Conservation (phyloP, 2,888 invertebrate genomes). For the Spodoptera littoralis region DNA sequence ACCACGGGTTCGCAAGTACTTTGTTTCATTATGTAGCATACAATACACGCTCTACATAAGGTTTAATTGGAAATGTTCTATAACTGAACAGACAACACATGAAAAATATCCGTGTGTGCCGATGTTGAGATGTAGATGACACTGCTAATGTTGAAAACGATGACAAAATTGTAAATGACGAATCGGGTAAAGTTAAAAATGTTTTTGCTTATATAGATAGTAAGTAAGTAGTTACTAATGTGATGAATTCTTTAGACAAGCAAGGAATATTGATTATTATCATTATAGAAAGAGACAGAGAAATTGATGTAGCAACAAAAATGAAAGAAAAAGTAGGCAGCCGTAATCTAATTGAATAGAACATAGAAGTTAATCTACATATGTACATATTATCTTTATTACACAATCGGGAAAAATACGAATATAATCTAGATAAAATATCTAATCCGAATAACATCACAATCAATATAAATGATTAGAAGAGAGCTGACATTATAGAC, state of each 20-base stretch:
- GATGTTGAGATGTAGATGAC: conserved; percentile 44
- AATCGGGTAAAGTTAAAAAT: no score
- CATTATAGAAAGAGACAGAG: no score
- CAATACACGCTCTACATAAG: conserved; percentile 47
- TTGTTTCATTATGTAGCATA: conserved; percentile 42
- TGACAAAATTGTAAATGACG: not conserved
- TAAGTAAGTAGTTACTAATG: no score
- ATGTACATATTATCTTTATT: not conserved
- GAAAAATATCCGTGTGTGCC: conserved; percentile 43
- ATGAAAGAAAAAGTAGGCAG: not conserved
- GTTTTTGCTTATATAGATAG: no score
- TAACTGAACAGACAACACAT: conserved; percentile 52
- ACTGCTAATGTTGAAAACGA: not conserved
- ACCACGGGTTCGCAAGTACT: conserved; percentile 42
- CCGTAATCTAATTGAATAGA: conserved; percentile 1
- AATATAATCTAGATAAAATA: conserved; percentile 32
- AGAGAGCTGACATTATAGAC: not conserved
- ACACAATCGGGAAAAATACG: conserved; percentile 19
- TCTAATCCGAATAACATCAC: conserved; percentile 26
- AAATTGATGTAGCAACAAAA: not conserved
- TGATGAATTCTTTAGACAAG: no score
- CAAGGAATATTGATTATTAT: no score
- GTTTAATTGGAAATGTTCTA: conserved; percentile 55
- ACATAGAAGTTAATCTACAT: not conserved
- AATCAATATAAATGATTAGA: conserved; percentile 24